Evolutionary conservation across 1,140 invertebrate species (phyloP).

Genomic region (Brachionus angularis): DNA sequence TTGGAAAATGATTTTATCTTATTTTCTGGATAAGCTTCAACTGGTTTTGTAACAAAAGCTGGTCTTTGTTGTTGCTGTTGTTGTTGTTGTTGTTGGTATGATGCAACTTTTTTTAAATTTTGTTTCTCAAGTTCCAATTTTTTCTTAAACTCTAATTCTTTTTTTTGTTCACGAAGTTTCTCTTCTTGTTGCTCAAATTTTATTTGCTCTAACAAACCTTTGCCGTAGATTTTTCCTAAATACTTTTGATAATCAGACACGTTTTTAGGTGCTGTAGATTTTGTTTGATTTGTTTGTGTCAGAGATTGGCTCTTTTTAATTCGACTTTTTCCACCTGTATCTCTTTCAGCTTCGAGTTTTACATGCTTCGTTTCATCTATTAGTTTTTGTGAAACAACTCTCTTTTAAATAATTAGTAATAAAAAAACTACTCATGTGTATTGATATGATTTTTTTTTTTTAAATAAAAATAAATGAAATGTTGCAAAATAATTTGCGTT

Average conservation of each 20-base stretch:
- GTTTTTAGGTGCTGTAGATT: background rate
- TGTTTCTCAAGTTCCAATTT: background rate
- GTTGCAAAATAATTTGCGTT: constrained; percentile 4
- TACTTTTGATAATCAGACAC: constrained; percentile 29
- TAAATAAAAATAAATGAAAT: background rate
- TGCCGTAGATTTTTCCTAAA: constrained; percentile 36
- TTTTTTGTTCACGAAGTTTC: background rate
- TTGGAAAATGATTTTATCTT: background rate
- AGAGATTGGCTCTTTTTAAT: background rate
- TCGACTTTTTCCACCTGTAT: background rate
- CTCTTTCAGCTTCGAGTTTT: constrained; percentile 15
- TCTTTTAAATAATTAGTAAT: constrained; percentile 1
- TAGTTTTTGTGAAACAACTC: constrained; percentile 31
- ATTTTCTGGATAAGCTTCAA: constrained; percentile 17
- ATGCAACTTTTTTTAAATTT: background rate
- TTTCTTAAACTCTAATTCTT: constrained; percentile 10
- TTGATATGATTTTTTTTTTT: too few relatives aligned
- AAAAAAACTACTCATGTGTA: too few relatives aligned
- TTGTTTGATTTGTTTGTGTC: background rate
- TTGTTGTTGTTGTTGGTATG: background rate
- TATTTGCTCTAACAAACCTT: constrained; percentile 10
- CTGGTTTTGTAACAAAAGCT: background rate
- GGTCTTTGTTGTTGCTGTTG: background rate
- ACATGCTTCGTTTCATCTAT: constrained; percentile 24
- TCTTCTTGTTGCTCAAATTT: constrained; percentile 32